Evolutionary conservation across 2,113 vertebrate species (phyloP).

Genomic region (Cisticola juncidis): DNA sequence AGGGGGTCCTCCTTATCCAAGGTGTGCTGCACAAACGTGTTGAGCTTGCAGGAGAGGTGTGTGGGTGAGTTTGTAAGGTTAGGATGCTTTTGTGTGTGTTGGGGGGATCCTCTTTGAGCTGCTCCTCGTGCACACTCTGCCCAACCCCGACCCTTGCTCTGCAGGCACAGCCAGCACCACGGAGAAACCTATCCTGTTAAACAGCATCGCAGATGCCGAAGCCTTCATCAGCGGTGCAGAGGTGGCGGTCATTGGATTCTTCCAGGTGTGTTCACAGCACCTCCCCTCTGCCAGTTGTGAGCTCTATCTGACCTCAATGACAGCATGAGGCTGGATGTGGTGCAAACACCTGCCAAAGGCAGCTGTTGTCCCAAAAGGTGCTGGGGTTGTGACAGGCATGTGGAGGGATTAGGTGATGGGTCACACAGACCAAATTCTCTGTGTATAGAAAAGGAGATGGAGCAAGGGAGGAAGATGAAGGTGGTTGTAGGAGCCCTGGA

Average conservation of each 20-base stretch:
- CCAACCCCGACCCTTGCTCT: neutral
- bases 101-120: neutral
- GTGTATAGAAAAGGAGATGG: neutral
- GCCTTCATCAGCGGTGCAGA: conserved; percentile 81
- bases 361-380: neutral
- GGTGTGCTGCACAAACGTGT: neutral
- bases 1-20: neutral
- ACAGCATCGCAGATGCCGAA: conserved; percentile 54
- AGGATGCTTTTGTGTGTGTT: neutral
- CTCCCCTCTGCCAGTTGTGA: neutral
- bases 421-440: neutral
- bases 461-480: neutral
- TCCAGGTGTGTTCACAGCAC: conserved; percentile 81
- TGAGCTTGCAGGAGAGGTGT: neutral
- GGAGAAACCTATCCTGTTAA: conserved; percentile 58
- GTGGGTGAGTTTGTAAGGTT: neutral
- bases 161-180: conserved; percentile 37
- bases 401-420: neutral
- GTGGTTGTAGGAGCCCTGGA: neutral
- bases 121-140: neutral
- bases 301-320: neutral
- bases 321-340: neutral
- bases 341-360: neutral
- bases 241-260: conserved; percentile 87
- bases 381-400: neutral